Percentiles rank a stretch among this genome's conserved stretches.
Evolutionary conservation across 2,888 invertebrate genomes (phyloP).

Genomic region (Ptycholaimellus sp.): DNA sequence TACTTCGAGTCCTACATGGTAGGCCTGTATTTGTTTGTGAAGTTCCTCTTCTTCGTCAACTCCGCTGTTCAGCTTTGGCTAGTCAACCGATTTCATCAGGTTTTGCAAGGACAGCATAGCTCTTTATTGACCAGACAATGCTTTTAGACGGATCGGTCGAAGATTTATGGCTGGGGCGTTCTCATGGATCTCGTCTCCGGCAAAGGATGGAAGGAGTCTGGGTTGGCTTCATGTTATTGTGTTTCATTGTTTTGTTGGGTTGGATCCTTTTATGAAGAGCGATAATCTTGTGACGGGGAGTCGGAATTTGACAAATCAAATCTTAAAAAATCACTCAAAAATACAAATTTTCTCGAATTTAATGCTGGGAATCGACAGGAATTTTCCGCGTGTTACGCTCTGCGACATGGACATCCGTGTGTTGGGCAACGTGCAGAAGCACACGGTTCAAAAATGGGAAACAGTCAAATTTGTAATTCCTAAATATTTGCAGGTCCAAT

Average conservation of each 20-base stretch:
- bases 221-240: no score
- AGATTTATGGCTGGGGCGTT: slow-evolving; percentile 6
- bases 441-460: slow-evolving; percentile 7
- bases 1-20: slow-evolving; percentile 5
- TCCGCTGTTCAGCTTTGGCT: slow-evolving; percentile 2
- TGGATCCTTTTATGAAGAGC: no score
- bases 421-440: slow-evolving; percentile 4
- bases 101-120: no score
- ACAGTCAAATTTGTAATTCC: no score
- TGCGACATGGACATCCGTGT: slow-evolving; percentile 5
- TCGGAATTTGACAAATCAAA: no score
- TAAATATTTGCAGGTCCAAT: no score
- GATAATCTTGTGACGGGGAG: no score
- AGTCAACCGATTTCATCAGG: slow-evolving; percentile 5
- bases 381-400: slow-evolving; percentile 5
- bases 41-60: slow-evolving; percentile 5
- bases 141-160: slow-evolving; percentile 6
- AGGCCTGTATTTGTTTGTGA: slow-evolving; percentile 1
- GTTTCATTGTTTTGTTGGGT: no score
- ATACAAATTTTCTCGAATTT: no score
- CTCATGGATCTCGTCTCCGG: slow-evolving; percentile 5
- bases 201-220: not conserved
- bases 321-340: no score
- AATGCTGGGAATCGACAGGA: no score
- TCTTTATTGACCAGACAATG: no score